Evolutionary conservation across 1,140 invertebrate genomes (phyloP), one percentile per base, ranked within the genome.

Genomic region (Conopomorpha cramerella): DNA sequence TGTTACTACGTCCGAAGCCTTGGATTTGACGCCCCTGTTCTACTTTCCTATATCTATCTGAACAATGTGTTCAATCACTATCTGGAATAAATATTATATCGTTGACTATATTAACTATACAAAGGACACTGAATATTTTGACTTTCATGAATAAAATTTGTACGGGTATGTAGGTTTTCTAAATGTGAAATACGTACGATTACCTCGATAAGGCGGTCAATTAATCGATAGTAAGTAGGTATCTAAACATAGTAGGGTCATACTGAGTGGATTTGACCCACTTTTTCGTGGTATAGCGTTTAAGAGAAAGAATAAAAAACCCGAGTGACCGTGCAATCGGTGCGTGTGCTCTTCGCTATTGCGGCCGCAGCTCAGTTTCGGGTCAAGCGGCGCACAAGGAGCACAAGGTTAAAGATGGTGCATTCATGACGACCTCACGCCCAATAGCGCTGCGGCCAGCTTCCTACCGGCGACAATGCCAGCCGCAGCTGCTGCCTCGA

Each of bases 341-440:
- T 37, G 30, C 34, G 32, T 35, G 14, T 29, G 36, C 25, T 44
- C 30, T 34, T 46, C 28, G 36, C 27, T 35, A 41, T 45, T 49
- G 43, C 46, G 38, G 43, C 41, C 40, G 48, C 39, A 40, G 39
- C 47, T 45, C 46, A 38, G 55, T 66, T 74, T 70, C 49, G 67
- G 67, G 65, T 76, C 67, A 72, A 48, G 51, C 50, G 36, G 52
- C 48, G 48, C 45, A 45, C 65, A 76, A 76, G 67, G 64, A 50
- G 71, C 59, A 76, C 71, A 76, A 73, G 71, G 71, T 71, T 65
- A 76, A 73, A 76, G 71, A 76, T 76, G 71, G 71, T 73, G 67
- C 71, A 76, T 72, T 76, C 67, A 72, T 62, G 65, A 60, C 51
- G 71, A 58, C 71, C 71, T 76, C 70, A 76, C 58, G 64, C 67